phyloP scores from a whole-genome alignment of 2,888 invertebrate genomes.

The Prosopocoilus inquinatus region DNA sequence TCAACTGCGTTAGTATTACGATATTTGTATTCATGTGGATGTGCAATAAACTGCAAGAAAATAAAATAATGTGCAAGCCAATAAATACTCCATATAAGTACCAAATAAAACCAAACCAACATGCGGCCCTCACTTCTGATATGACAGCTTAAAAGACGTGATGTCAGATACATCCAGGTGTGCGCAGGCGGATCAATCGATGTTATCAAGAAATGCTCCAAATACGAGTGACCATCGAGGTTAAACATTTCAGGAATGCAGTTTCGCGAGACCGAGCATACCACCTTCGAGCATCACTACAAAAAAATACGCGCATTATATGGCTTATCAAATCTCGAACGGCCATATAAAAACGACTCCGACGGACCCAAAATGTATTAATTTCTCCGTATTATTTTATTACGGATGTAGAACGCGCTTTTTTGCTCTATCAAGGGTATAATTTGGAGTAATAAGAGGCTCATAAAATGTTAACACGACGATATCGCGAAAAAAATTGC shows the following conservation, averaged over 20 bases:
- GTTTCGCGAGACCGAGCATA: constrained; percentile 19
- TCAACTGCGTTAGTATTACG: no score
- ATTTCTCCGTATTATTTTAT: no score
- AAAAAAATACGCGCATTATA: no score
- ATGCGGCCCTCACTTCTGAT: constrained; percentile 20
- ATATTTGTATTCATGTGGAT: no score
- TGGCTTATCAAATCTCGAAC: no score
- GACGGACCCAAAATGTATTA: no score
- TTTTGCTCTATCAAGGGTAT: no score
- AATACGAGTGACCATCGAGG: constrained; percentile 27
- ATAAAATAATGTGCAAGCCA: constrained; percentile 19
- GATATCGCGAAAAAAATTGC: no score
- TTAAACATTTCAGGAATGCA: constrained; percentile 25
- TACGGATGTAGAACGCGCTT: no score
- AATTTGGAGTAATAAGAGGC: no score
- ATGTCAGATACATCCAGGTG: constrained; percentile 23
- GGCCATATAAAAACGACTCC: no score
- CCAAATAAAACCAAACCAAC: constrained; percentile 10
- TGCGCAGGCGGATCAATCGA: constrained; percentile 15
- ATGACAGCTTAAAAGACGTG: constrained; percentile 15
- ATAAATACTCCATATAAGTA: constrained; percentile 18
- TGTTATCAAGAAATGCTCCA: constrained; percentile 25
- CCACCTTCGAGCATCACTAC: not conserved
- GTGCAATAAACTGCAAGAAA: not conserved
- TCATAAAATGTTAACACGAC: no score